phyloP scores from a whole-genome alignment of 1,140 invertebrate species.

The Pantala flavescens region DNA sequence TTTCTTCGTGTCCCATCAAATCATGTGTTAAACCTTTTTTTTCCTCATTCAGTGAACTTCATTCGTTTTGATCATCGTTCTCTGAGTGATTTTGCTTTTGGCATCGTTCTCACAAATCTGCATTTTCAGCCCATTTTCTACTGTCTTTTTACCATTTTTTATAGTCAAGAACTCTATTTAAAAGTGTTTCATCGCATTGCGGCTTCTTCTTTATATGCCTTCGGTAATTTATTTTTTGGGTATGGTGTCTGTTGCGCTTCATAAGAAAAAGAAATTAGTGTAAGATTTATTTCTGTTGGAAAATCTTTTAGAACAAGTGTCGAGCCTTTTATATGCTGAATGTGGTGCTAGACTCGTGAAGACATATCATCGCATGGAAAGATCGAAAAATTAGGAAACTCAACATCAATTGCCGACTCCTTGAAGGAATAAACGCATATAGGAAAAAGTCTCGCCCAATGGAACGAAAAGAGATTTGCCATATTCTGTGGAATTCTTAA shows the following conservation, averaged over 20 bases:
- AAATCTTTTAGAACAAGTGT: background rate
- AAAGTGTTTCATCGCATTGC: constrained; percentile 4
- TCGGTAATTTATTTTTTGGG: constrained; percentile 6
- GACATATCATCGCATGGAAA: background rate
- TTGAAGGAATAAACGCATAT: no score
- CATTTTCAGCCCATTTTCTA: constrained; percentile 3
- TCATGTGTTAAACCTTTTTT: background rate
- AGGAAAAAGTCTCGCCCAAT: constrained; percentile 2
- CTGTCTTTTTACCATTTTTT: background rate
- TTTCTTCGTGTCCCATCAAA: background rate
- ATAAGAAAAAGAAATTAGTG: no score
- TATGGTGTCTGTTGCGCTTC: background rate
- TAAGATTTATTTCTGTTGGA: background rate
- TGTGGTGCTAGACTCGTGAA: background rate
- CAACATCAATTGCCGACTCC: no score
- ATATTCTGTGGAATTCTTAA: background rate
- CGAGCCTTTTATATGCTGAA: background rate
- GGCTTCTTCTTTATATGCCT: background rate
- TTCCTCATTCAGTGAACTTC: no score
- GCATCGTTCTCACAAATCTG: background rate
- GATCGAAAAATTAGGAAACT: no score
- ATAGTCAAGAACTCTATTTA: background rate
- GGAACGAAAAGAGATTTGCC: background rate
- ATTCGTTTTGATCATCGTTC: background rate
- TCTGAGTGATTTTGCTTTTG: background rate